Evolutionary conservation across 2,888 invertebrate genomes (phyloP).

Genomic region (Caradrina kadenii): DNA sequence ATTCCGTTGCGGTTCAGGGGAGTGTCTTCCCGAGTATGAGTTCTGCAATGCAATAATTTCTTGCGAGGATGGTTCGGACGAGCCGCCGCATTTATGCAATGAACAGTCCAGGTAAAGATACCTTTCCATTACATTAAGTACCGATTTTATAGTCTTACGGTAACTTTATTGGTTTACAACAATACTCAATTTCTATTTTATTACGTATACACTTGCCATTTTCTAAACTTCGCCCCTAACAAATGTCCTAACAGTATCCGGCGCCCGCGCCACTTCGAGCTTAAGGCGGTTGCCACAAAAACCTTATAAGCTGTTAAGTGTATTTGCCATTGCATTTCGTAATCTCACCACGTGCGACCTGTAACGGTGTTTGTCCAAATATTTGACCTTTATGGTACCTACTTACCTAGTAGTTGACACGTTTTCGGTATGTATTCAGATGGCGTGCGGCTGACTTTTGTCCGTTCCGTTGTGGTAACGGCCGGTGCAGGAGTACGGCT

Average conservation of each 20-base stretch:
- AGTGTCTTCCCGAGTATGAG: conserved; percentile 96
- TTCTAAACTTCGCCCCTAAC: conserved; percentile 26
- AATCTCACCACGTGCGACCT: conserved; percentile 75
- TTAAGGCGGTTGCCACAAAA: conserved; percentile 41
- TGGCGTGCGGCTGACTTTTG: conserved; percentile 92
- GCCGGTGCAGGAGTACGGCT: conserved; percentile 96
- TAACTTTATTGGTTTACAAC: conserved; percentile 6
- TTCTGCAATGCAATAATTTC: conserved; percentile 97
- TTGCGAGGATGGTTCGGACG: conserved; percentile 97
- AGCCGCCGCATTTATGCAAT: conserved; percentile 94
- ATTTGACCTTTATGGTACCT: conserved; percentile 71
- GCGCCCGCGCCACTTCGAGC: conserved; percentile 7
- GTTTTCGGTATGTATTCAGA: conserved; percentile 64
- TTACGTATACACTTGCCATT: conserved; percentile 27
- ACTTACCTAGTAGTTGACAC: conserved; percentile 50
- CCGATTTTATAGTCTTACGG: conserved; percentile 32
- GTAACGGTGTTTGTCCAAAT: conserved; percentile 75
- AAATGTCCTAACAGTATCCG: conserved; percentile 46
- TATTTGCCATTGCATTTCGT: conserved; percentile 67
- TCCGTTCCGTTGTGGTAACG: conserved; percentile 96
- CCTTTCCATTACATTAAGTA: not conserved
- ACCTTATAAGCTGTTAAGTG: conserved; percentile 36
- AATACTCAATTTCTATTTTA: conserved; percentile 34
- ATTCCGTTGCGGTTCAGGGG: conserved; percentile 96
- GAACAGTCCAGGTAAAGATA: conserved; percentile 88